phyloP scores from a whole-genome alignment of 2,888 invertebrate species.

The Abscondita cerata region DNA sequence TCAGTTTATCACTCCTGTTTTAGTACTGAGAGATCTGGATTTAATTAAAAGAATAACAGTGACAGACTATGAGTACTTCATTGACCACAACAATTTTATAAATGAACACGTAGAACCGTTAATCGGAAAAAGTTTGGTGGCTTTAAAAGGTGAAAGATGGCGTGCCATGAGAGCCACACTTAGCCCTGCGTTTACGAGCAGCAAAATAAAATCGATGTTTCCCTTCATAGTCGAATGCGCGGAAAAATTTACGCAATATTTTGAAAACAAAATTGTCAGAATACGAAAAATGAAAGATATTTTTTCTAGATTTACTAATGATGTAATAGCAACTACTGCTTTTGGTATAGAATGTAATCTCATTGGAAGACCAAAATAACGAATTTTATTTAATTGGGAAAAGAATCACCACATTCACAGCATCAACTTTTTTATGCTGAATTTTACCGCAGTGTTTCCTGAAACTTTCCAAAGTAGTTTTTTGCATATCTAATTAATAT shows the following conservation, averaged over 20 bases:
- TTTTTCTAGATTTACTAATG: no score
- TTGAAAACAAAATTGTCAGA: no score
- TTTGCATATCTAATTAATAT: constrained; percentile 34
- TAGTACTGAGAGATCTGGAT: constrained; percentile 41
- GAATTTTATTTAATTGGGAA: constrained; percentile 57
- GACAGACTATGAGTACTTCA: constrained; percentile 67
- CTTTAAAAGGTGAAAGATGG: constrained; percentile 65
- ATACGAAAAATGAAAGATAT: constrained; percentile 6
- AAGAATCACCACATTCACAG: constrained; percentile 3
- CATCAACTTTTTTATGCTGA: not conserved
- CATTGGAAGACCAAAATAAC: constrained; percentile 61
- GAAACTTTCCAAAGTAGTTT: constrained; percentile 12
- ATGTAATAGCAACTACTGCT: no score
- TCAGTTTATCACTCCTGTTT: constrained; percentile 27
- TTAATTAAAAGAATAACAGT: constrained; percentile 58
- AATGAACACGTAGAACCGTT: constrained; percentile 65
- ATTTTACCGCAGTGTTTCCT: not conserved
- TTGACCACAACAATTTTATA: constrained; percentile 65
- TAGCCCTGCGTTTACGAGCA: constrained; percentile 69
- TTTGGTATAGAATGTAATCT: no score
- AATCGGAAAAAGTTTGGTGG: constrained; percentile 64
- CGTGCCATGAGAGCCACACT: constrained; percentile 66
- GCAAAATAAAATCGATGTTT: constrained; percentile 69
- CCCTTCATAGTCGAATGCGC: constrained; percentile 60
- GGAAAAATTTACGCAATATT: no score